phyloP scores from a whole-genome alignment of 1,140 invertebrate species.

The Octopus bimaculoides region DNA sequence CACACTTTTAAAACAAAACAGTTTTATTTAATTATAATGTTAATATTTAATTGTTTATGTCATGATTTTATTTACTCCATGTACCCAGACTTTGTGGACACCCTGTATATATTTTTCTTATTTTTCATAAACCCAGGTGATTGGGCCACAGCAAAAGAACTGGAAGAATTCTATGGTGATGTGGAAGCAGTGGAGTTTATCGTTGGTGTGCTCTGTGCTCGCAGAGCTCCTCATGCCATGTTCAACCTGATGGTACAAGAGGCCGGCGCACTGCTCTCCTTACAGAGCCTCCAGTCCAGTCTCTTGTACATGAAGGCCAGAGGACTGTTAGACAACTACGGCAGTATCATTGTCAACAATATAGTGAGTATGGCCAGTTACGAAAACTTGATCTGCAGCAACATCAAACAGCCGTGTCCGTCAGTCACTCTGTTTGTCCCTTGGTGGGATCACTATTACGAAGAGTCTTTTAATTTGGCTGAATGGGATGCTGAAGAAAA shows the following conservation, averaged over 20 bases:
- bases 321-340: not conserved
- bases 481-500: not conserved
- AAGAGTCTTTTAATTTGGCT: not conserved
- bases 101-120: too few relatives aligned
- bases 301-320: not conserved
- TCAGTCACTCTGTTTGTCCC: not conserved
- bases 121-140: not conserved
- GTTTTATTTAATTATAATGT: too few relatives aligned
- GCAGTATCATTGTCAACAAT: not conserved
- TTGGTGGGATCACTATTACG: not conserved
- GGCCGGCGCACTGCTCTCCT: not conserved
- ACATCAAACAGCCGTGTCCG: not conserved
- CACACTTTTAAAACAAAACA: too few relatives aligned
- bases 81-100: too few relatives aligned
- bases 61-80: too few relatives aligned
- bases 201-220: not conserved
- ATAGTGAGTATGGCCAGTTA: not conserved
- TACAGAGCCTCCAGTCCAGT: not conserved
- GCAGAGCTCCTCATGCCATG: not conserved
- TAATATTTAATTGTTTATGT: too few relatives aligned
- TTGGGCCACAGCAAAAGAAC: not conserved
- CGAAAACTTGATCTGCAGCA: not conserved
- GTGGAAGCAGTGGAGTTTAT: not conserved
- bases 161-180: not conserved
- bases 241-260: not conserved